Base-by-base conservation (phyloP, 2,113 vertebrate genomes). In the Misgurnus mizolepis region DNA sequence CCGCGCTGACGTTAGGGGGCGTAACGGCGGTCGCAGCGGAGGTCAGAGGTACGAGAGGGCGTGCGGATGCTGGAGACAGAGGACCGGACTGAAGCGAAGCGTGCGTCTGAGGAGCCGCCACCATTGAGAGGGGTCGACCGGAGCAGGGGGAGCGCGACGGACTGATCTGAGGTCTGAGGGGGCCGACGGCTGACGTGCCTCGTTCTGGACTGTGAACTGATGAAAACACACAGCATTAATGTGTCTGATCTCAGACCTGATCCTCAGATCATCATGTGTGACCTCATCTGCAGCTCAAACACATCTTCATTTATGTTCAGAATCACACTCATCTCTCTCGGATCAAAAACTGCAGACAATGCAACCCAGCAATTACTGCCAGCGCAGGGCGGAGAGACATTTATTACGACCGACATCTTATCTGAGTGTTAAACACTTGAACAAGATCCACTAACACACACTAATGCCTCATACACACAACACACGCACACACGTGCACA, bases 1-100 rank as follows among this genome's bases (percentile, higher is more conserved):
- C 93, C 0, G 96, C 95, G 0, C 90, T 96, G 85, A 96, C 90
- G 3, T 96, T 98, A 60, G 96, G 97, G 0, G 96, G 97, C 0
- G 96, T 98, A 89, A 98, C 94, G 65, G 94, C 94, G 0, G 91
- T 89, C 0, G 94, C 92, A 0, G 94, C 93, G 0, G 96, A 96
- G 11, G 93, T 94, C 61, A 98, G 93, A 88, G 95, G 93, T 68
- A 96, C 94, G 84, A 94, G 88, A 1, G 95, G 91, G 66, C 95
- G 90, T 3, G 90, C 81, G 27, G 93, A 91, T 0, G 91, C 92
- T 15, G 87, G 90, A 17, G 93, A 92, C 0, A 93, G 1, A 87
- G 75, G 62, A 22, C 62, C 71, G 75, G 91, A 47, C 61, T 88
- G 0, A 88, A 7, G 55, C 4, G 93, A 87, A 76, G 95, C 93